Base-by-base conservation (phyloP, 1,140 invertebrate species). In the Nebria ingens region DNA sequence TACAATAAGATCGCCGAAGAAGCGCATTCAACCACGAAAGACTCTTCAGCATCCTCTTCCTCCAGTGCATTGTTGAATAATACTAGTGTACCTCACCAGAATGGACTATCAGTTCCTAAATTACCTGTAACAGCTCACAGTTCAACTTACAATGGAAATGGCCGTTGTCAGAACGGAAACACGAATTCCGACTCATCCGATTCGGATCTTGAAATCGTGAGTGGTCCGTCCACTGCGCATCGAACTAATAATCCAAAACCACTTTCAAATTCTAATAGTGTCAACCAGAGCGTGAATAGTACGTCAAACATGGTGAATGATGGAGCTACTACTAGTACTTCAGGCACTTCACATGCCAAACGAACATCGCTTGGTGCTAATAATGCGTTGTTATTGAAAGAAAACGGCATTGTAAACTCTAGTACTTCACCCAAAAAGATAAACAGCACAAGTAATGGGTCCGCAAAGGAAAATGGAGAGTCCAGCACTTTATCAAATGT, bases 41-140 rank as follows among this genome's bases (percentile, higher is more conserved):
- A 49, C 42, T 20, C 34, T 52, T n/a, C n/a, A n/a, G n/a, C n/a
- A n/a, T n/a, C n/a, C n/a, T n/a, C n/a, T 9, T 55, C 42, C 13
- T 40, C 56, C 54, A 62, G 21, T 64, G 65, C 17, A 63, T 62
- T 40, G 68, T 68, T 13, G 68, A 51, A 25, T n/a, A 42, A 2
- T 19, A 65, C 19, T 69, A 70, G 2, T 71, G 63, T 64, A 68
- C 71, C 1, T 73, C 21, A 72, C 60, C 70, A 70, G 15, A 72
- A 69, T 20, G 67, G 73, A 38, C 54, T 73, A 13, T 65, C 68
- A 17, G 68, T 72, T 38, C 1, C 40, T 9, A 45, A 45, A 45
- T 12, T 4, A 12, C 17, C 40, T 17, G 15, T 17, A 53, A 11
- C 17, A 23, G 40, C 2, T 59, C 58, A 50, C 19, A 40, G 15